Percentiles rank a stretch among this genome's conserved stretches.
phyloP scores from a whole-genome alignment of 1,140 invertebrate genomes.

The Varroa destructor region DNA sequence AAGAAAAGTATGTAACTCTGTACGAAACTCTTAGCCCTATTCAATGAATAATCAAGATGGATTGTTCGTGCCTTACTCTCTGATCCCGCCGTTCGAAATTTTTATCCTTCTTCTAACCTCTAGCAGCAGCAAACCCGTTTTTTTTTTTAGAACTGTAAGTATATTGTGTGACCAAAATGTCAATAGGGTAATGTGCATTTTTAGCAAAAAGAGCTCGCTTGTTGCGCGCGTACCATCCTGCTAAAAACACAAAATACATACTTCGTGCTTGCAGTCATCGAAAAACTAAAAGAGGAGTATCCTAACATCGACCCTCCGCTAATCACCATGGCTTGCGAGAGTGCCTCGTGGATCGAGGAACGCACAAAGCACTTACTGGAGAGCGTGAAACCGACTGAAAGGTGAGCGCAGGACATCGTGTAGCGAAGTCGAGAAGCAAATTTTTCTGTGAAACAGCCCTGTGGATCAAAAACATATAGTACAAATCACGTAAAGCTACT shows the following conservation, averaged over 20 bases:
- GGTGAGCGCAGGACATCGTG: slow-evolving; percentile 27
- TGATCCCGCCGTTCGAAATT: background rate
- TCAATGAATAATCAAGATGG: slow-evolving; percentile 45
- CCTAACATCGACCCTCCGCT: slow-evolving; percentile 60
- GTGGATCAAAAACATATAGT: too few relatives aligned
- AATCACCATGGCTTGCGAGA: slow-evolving; percentile 67
- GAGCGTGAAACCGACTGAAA: slow-evolving; percentile 37
- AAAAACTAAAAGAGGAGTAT: slow-evolving; percentile 57
- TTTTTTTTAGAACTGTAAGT: too few relatives aligned
- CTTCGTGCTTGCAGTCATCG: slow-evolving; percentile 47
- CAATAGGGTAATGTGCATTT: too few relatives aligned
- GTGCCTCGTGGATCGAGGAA: slow-evolving; percentile 65
- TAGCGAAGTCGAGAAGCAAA: background rate
- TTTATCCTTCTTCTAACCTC: slow-evolving; percentile 25
- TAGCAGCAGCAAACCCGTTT: background rate
- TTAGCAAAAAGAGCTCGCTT: too few relatives aligned
- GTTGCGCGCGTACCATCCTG: background rate
- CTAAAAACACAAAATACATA: background rate
- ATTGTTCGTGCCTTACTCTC: slow-evolving; percentile 33
- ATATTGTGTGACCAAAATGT: too few relatives aligned
- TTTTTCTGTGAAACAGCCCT: too few relatives aligned
- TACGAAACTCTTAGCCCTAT: too few relatives aligned
- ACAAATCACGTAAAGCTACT: too few relatives aligned
- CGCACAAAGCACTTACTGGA: slow-evolving; percentile 44
- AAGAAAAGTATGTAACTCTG: slow-evolving; percentile 44